Evolutionary conservation across 2,797 vertebrate genomes (phyloP), one percentile per base, ranked within the genome.

Genomic region (Sarcoramphus papa): DNA sequence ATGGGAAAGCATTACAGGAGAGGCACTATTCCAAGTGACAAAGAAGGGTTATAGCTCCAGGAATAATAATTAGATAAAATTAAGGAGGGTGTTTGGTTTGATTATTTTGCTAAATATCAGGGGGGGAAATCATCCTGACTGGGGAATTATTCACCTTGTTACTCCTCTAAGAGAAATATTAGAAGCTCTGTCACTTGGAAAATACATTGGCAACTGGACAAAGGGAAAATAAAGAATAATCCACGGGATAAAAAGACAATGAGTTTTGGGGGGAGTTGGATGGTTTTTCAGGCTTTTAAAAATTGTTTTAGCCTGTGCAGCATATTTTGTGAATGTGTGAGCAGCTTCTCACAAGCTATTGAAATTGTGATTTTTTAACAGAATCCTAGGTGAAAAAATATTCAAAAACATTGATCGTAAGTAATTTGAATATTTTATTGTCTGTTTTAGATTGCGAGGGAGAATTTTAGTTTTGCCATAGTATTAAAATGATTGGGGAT

Each of bases 51-150:
- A 73, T 15, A 74, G 68, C 48, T 92, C 48, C 74, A n/a, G 60
- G 41, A 92, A 78, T 43, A 94, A 73, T 95, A 92, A 90, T 76
- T 67, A 92, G 77, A 60, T 60, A 85, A 95, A 96, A 96, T 95
- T 94, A 94, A 82, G 12, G 51, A 85, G 16, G 24, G 40, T n/a
- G n/a, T 83, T 91, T 85, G 33, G 33, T 94, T 94, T 82, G 65
- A 76, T 92, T 95, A 75, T 92, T 92, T 89, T 82, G 23, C 19
- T 80, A 91, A 96, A 91, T 79, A 87, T 64, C 18, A 14, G 31
- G 54, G 35, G 30, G n/a, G 3, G 19, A 48, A 63, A 67, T 65
- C 21, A 59, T 87, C 53, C 37, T 74, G 56, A 59, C 40, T 75
- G 12, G 48, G 69, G 69, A 91, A 85, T 79, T 85, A 73, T 70